Evolutionary conservation across 2,888 invertebrate species (phyloP).

Genomic region (Lepidocyrtoides sp.): DNA sequence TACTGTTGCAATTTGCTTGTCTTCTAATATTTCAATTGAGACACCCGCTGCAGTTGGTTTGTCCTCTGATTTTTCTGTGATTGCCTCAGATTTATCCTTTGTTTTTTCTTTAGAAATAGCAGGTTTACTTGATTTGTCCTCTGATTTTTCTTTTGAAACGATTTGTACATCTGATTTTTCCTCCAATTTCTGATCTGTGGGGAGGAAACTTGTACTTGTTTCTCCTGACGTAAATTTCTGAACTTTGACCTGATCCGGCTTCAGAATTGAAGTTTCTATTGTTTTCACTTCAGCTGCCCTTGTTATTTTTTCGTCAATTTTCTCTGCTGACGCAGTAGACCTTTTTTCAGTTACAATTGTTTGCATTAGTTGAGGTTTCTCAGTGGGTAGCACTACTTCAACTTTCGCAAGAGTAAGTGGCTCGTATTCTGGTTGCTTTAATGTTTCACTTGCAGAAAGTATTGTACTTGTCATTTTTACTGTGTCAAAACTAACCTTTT

Average conservation of each 20-base stretch:
- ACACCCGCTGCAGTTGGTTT: not conserved
- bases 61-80: too few relatives aligned
- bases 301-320: not conserved
- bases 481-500: constrained; percentile 55
- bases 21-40: too few relatives aligned
- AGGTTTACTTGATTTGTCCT: not conserved
- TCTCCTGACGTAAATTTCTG: not conserved
- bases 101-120: not conserved
- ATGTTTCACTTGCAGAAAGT: not conserved
- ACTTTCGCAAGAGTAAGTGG: not conserved
- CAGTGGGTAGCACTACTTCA: too few relatives aligned
- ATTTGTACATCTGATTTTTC: not conserved
- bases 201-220: not conserved
- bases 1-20: not conserved
- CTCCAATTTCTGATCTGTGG: not conserved
- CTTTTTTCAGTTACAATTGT: too few relatives aligned
- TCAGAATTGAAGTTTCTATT: not conserved
- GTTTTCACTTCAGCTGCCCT: not conserved
- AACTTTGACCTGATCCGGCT: not conserved
- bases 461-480: too few relatives aligned
- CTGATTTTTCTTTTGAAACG: not conserved
- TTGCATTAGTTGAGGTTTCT: too few relatives aligned
- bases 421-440: not conserved
- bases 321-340: not conserved
- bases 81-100: not conserved